Evolutionary conservation across 2,888 invertebrate species (phyloP).

Genomic region (Polietes domitor): DNA sequence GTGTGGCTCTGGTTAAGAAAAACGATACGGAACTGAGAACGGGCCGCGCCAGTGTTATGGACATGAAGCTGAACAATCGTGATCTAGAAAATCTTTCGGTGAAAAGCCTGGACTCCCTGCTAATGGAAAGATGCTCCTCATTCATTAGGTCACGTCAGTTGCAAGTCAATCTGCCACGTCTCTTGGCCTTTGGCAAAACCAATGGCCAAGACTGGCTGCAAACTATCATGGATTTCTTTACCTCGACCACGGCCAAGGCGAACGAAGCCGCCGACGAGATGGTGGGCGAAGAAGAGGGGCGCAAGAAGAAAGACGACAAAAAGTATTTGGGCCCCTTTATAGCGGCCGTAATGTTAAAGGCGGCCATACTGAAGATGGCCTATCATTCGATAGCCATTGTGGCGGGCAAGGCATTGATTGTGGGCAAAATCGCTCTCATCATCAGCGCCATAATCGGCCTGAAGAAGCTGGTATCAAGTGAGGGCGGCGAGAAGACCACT

Average conservation of each 20-base stretch:
- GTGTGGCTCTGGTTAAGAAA: constrained; percentile 83
- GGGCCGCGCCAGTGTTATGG: constrained; percentile 73
- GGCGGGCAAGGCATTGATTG: constrained; percentile 90
- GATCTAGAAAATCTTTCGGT: constrained; percentile 84
- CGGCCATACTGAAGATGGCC: constrained; percentile 87
- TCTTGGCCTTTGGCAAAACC: constrained; percentile 81
- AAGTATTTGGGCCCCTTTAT: constrained; percentile 86
- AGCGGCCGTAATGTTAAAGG: constrained; percentile 87
- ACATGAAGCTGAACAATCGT: constrained; percentile 82
- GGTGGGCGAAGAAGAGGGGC: constrained; percentile 79
- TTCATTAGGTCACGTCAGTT: constrained; percentile 84
- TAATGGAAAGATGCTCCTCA: constrained; percentile 83
- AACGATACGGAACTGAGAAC: constrained; percentile 79
- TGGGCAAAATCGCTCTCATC: constrained; percentile 91
- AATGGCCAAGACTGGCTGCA: constrained; percentile 78
- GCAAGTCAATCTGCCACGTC: constrained; percentile 82
- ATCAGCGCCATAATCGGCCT: constrained; percentile 90
- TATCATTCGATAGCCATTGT: constrained; percentile 88
- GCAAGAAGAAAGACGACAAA: constrained; percentile 83
- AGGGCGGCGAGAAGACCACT: constrained; percentile 89
- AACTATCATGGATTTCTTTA: constrained; percentile 79
- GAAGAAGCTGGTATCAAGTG: constrained; percentile 88
- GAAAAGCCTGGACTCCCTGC: constrained; percentile 84
- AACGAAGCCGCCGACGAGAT: constrained; percentile 77
- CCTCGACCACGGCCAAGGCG: constrained; percentile 22